Base-by-base conservation (phyloP, 2,888 invertebrate species). In the Petrolisthes manimaculis region DNA sequence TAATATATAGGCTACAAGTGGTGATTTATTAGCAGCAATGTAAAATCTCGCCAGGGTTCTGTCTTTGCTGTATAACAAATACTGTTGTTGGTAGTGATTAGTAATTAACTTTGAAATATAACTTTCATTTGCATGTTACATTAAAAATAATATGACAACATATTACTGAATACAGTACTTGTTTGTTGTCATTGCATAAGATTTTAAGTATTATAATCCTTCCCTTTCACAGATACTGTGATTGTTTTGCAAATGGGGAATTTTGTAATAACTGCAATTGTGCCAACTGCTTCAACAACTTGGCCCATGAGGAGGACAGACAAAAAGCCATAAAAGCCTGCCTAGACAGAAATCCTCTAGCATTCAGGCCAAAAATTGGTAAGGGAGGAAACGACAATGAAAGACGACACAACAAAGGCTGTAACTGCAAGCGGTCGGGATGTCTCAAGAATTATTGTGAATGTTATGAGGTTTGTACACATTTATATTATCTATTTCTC, bases 391-490 rank as follows among this genome's bases (percentile, higher is more conserved):
- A 95, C n/a, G 96, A 96, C 4, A 96, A 96, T 75, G 96, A 97
- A 92, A 94, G 99, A 90, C 94, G 98, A 92, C 99, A 99, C 92
- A 98, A 98, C 91, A 99, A 99, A 93, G 99, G 99, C 0, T 99
- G 99, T 93, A 99, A 99, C 93, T 99, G 99, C 93, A 99, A 99
- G 93, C 95, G 99, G 88, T 99, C 99, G 71, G 98, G 98, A 1
- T 99, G 99, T 93, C 94, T 99, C 91, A 99, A 99, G 93, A 99
- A 99, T 93, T 99, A 99, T 93, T 99, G 99, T 93, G 99, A 99
- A 94, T 99, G 99, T 93, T 99, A 98, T 92, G 99, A 99, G 95
- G 97, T 97, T 92, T 92, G 92, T 86, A 3, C n/a, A 37, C 82
- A 12, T 24, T 61, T 24, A 78, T 54, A 12, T 61, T 18, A 61